These are phyloP conservation scores for Bradypus variegatus DNA, from an alignment of 2,797 vertebrate species.

Conservation along the genomic window DNA sequence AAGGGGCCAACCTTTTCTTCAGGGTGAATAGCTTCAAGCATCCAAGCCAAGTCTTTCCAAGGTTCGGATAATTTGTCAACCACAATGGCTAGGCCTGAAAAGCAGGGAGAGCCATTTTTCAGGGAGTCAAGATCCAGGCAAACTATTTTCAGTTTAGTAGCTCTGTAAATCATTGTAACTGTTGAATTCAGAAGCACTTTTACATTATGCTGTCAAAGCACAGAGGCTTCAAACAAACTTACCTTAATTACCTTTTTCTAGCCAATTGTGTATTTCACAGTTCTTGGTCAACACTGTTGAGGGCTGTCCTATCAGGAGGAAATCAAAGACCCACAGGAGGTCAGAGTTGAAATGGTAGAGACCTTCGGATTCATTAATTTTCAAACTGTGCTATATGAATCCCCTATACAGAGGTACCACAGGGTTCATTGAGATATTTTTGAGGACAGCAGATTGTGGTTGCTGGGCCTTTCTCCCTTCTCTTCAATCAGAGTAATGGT, in stretches of 20 bases:
- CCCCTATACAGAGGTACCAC: not conserved
- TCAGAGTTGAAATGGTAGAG: not conserved
- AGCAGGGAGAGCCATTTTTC: not conserved
- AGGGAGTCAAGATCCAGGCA: not conserved
- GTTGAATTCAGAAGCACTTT: slow-evolving; percentile 9
- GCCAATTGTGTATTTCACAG: not conserved
- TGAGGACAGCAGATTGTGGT: not conserved
- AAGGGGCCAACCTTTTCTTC: not conserved
- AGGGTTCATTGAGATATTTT: not conserved
- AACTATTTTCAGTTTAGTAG: not conserved
- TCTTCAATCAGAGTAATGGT: not conserved
- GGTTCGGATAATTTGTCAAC: not conserved
- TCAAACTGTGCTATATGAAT: not conserved
- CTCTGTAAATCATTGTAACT: slow-evolving; percentile 7
- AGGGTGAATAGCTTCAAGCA: not conserved
- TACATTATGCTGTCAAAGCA: slow-evolving; percentile 23
- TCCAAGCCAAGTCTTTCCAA: not conserved
- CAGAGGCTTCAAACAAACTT: not conserved
- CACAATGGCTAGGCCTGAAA: not conserved
- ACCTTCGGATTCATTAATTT: slow-evolving; percentile 10
- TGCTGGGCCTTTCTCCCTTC: not conserved
- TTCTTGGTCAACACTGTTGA: slow-evolving; percentile 1
- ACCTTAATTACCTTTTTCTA: not conserved
- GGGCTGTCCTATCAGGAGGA: not conserved
- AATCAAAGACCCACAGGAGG: slow-evolving; percentile 16